Evolutionary conservation across 2,113 vertebrate species (phyloP).

Genomic region (Pygoscelis adeliae): DNA sequence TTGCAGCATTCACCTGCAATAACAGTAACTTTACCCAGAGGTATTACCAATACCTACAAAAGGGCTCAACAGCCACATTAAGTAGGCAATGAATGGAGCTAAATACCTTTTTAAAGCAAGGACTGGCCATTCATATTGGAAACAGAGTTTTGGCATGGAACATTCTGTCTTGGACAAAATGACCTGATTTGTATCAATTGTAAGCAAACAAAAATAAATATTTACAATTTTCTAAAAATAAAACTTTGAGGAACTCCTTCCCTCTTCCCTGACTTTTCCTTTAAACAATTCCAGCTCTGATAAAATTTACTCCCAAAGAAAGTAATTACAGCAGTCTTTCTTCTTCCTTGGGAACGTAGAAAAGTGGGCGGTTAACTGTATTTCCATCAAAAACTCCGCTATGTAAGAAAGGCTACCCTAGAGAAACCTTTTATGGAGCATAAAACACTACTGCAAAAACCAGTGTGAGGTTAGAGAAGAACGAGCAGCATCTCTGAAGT

Average conservation of each 20-base stretch:
- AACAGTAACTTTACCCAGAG: not conserved
- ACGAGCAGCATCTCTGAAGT: not conserved
- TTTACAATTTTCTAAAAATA: conserved; percentile 2
- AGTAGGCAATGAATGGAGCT: not conserved
- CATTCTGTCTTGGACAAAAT: not conserved
- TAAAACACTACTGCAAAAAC: not conserved
- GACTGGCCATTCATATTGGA: not conserved
- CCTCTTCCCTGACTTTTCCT: not conserved
- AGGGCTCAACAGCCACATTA: not conserved
- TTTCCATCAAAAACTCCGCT: not conserved
- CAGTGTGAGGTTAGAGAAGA: not conserved
- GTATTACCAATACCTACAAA: not conserved
- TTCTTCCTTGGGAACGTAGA: not conserved
- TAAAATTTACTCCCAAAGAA: not conserved
- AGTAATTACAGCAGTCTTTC: not conserved
- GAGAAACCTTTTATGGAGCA: not conserved
- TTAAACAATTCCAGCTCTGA: not conserved
- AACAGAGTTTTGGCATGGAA: not conserved
- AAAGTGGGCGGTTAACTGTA: not conserved
- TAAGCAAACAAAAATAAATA: not conserved
- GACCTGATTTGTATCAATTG: not conserved
- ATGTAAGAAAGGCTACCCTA: not conserved
- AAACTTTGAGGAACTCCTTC: not conserved
- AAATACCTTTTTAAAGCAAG: not conserved
- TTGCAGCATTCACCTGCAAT: not conserved